Evolutionary conservation across 2,113 vertebrate species (phyloP), one percentile per base, ranked within the genome.

Genomic region (Dasyurus viverrinus): DNA sequence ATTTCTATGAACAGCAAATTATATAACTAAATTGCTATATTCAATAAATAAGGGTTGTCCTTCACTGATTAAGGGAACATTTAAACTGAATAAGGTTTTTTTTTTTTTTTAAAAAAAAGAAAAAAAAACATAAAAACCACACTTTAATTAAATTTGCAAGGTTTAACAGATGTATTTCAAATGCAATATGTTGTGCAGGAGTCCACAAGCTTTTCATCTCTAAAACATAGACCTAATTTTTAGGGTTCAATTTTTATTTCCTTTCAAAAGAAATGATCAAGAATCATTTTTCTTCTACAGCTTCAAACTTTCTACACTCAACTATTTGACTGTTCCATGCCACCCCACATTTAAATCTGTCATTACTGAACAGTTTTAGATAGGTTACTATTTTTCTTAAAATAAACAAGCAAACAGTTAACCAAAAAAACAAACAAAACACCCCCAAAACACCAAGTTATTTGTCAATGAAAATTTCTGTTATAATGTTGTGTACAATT

Each of bases 1-100:
- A 97, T 95, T 95, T 93, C 84, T 95, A 91, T 93, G 92, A 98
- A 98, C 92, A 98, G 97, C 98, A 98, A 98, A 98, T 98, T 97
- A 98, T 98, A 98, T 30, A 98, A 98, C 97, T 98, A 98, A 92
- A 98, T 95, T 98, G 97, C 97, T 98, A 97, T 97, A 97, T 97
- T 95, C 97, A 98, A 98, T 98, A 98, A 98, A 98, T 98, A 98
- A 96, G 92, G 96, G 95, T 91, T 95, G 91, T 98, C 91, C 96
- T 98, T 98, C 95, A 97, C 89, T 97, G 23, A 98, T 98, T 97
- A 97, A 95, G 92, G 94, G 94, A 97, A 97, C 96, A 98, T 23
- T 96, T 96, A 94, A 97, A 97, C 42, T 47, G 94, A 97, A 76
- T 97, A 98, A 94, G 96, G 92, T 93, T 92, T 42, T 23, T 8